phyloP scores from a whole-genome alignment of 2,113 vertebrate species.

The Daubentonia madagascariensis region DNA sequence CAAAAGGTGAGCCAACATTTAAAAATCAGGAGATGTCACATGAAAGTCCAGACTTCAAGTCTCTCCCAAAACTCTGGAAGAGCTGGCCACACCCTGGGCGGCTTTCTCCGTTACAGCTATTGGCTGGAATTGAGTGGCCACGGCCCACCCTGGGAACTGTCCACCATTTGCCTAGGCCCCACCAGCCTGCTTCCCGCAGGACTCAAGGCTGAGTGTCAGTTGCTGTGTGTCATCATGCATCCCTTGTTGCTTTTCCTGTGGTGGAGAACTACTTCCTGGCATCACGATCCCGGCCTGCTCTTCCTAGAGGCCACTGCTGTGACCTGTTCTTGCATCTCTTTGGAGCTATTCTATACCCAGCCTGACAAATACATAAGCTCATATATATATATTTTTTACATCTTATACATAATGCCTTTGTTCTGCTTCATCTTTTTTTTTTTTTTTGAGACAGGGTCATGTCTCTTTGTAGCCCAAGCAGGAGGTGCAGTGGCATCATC shows the following conservation, averaged over 20 bases:
- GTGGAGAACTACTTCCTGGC: background rate
- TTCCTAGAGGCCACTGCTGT: background rate
- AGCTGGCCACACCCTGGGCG: background rate
- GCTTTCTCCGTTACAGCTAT: background rate
- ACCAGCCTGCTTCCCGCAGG: background rate
- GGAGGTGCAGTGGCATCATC: no score
- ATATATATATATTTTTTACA: background rate
- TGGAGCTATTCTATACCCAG: background rate
- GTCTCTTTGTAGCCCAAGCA: no score
- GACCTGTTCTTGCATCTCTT: background rate
- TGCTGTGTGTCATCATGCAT: fast-evolving
- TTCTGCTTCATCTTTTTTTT: background rate
- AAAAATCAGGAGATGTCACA: background rate
- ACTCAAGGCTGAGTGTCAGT: fast-evolving
- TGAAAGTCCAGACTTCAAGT: background rate
- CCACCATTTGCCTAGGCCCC: background rate
- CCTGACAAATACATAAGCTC: background rate
- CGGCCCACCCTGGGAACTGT: background rate
- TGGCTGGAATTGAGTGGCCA: background rate
- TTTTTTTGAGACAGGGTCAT: no score
- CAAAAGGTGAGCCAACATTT: background rate
- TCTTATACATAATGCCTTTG: background rate
- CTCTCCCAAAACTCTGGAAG: background rate
- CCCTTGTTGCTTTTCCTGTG: background rate
- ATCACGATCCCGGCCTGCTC: background rate